A percentile compares a stretch with the other conserved stretches of the same genome.
Evolutionary conservation across 2,113 vertebrate genomes (phyloP).

Genomic region (Salvelinus sp.): DNA sequence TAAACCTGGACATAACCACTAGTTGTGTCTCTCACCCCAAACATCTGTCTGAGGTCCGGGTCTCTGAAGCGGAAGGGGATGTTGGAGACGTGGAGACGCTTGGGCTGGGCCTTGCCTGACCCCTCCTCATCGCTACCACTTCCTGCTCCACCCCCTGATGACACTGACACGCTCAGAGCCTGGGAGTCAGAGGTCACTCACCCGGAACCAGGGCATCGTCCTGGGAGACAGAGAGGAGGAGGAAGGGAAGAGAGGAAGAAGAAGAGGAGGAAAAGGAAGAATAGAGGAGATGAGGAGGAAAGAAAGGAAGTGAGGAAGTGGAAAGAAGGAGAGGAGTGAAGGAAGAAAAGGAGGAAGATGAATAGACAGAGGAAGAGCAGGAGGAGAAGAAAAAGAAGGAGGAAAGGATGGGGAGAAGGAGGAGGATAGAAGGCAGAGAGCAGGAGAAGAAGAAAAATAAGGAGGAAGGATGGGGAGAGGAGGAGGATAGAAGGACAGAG

Average conservation of each 20-base stretch:
- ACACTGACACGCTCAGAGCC: constrained; percentile 64
- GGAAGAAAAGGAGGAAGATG: not conserved
- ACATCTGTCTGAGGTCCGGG: constrained; percentile 83
- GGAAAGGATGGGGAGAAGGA: too few relatives aligned
- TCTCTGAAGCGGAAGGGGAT: constrained; percentile 82
- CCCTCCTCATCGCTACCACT: constrained; percentile 73
- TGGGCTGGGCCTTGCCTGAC: constrained; percentile 74
- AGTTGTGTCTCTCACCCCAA: constrained; percentile 68
- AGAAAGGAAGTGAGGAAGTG: constrained; percentile 15
- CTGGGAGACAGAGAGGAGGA: constrained; percentile 48
- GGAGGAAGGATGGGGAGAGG: too few relatives aligned
- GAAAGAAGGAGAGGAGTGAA: constrained; percentile 13
- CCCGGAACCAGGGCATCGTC: constrained; percentile 69
- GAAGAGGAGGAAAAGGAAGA: constrained; percentile 25
- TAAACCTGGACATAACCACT: too few relatives aligned
- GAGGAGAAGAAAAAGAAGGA: too few relatives aligned
- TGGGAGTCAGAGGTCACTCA: constrained; percentile 75
- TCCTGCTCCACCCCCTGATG: constrained; percentile 65
- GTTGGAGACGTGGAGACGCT: constrained; percentile 81
- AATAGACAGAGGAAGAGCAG: constrained; percentile 25
- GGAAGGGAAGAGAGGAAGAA: constrained; percentile 15
- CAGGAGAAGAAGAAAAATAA: too few relatives aligned
- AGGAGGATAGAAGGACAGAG: too few relatives aligned
- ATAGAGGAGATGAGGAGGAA: constrained; percentile 27
- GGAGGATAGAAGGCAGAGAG: too few relatives aligned